Evolutionary conservation across 2,113 vertebrate genomes (phyloP).

Genomic region (Origma solitaria): DNA sequence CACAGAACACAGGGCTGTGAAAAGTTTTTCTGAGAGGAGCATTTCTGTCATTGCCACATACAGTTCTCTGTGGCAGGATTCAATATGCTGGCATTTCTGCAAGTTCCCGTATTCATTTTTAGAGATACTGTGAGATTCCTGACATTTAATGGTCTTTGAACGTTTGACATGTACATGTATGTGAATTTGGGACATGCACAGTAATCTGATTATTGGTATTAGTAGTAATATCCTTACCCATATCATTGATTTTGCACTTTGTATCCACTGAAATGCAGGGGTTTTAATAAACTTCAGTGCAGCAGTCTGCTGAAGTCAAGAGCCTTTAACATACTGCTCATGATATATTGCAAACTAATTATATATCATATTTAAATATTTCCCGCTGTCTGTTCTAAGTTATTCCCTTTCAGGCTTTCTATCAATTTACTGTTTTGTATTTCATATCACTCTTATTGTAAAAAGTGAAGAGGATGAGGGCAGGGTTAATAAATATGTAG

Average conservation of each 20-base stretch:
- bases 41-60: not conserved
- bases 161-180: not conserved
- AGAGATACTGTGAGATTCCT: not conserved
- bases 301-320: not conserved
- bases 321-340: not conserved
- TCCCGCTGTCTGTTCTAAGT: not conserved
- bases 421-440: not conserved
- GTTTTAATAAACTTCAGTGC: not conserved
- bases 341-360: not conserved
- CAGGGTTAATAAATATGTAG: not conserved
- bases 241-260: not conserved
- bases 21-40: not conserved
- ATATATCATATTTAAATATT: not conserved
- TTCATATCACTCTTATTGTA: not conserved
- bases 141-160: not conserved
- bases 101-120: not conserved
- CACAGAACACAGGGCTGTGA: not conserved
- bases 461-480: not conserved
- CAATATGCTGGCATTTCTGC: not conserved
- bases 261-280: not conserved
- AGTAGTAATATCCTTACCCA: not conserved
- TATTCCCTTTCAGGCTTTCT: not conserved
- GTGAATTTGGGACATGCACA: not conserved
- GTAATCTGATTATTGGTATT: not conserved
- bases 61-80: not conserved